Evolutionary conservation across 2,113 vertebrate genomes (phyloP).

Genomic region (Cervus canadensis): DNA sequence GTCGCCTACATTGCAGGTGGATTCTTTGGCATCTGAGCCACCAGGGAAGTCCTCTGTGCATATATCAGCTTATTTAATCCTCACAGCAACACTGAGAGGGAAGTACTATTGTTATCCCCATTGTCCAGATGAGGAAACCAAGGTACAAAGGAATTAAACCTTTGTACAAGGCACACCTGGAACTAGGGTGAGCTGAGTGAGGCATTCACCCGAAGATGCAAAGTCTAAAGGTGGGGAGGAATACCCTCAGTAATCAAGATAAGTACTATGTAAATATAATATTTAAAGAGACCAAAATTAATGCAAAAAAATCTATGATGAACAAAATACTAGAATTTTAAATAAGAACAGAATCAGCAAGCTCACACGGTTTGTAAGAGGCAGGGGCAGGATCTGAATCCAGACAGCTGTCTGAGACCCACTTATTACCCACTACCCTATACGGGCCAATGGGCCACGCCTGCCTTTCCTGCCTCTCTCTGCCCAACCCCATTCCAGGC

Average conservation of each 20-base stretch:
- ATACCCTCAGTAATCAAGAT: neutral
- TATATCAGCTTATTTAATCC: neutral
- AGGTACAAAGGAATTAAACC: neutral
- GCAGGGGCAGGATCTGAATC: neutral
- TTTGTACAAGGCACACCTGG: neutral
- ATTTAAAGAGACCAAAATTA: neutral
- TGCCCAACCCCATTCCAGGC: neutral
- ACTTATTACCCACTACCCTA: rapidly evolving
- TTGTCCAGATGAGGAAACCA: neutral
- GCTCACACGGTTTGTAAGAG: neutral
- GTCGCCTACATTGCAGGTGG: neutral
- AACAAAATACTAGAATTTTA: neutral
- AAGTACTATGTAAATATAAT: neutral
- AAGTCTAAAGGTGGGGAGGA: neutral
- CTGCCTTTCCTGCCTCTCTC: neutral
- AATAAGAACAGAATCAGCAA: neutral
- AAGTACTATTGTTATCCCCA: neutral
- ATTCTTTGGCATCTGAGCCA: neutral
- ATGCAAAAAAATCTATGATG: neutral
- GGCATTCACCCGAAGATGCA: neutral
- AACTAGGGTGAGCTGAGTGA: neutral
- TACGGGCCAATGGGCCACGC: rapidly evolving
- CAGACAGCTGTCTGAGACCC: neutral
- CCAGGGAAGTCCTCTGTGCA: neutral
- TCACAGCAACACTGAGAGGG: neutral